Evolutionary conservation across 2,113 vertebrate species (phyloP).

Genomic region (Carassius auratus): DNA sequence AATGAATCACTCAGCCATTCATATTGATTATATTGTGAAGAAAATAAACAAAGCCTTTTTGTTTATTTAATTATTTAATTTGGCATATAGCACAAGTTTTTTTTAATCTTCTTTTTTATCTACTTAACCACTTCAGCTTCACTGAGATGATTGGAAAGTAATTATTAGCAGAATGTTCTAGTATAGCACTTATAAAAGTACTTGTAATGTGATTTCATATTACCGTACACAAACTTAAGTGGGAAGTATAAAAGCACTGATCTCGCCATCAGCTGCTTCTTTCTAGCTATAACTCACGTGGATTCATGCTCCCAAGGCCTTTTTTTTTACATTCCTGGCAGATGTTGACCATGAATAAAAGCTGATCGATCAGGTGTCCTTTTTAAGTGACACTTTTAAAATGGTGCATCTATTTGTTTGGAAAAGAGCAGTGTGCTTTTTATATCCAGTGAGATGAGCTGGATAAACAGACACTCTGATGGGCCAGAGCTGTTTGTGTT

Average conservation of each 20-base stretch:
- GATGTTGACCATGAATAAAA: background rate
- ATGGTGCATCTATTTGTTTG: constrained; percentile 7
- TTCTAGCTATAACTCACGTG: background rate
- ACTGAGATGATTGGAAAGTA: background rate
- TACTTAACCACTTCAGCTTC: background rate
- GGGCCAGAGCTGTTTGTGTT: background rate
- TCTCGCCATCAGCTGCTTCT: background rate
- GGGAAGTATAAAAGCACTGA: constrained; percentile 23
- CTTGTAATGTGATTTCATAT: background rate
- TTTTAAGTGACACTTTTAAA: constrained; percentile 25
- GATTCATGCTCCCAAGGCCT: background rate
- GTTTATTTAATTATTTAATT: too few species aligned
- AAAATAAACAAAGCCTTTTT: background rate
- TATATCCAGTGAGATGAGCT: background rate
- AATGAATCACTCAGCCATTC: background rate
- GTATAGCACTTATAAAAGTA: background rate
- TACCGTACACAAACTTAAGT: constrained; percentile 3
- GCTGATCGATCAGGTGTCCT: constrained; percentile 12
- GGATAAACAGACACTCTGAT: background rate
- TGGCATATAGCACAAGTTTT: background rate
- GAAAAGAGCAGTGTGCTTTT: background rate
- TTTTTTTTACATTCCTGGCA: background rate
- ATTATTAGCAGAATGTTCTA: constrained; percentile 13
- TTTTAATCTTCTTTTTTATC: too few species aligned
- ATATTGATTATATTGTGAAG: background rate